These are phyloP conservation scores for Phenacoccus solenopsis DNA, from an alignment of 1,140 invertebrate species.

Conservation along the genomic window DNA sequence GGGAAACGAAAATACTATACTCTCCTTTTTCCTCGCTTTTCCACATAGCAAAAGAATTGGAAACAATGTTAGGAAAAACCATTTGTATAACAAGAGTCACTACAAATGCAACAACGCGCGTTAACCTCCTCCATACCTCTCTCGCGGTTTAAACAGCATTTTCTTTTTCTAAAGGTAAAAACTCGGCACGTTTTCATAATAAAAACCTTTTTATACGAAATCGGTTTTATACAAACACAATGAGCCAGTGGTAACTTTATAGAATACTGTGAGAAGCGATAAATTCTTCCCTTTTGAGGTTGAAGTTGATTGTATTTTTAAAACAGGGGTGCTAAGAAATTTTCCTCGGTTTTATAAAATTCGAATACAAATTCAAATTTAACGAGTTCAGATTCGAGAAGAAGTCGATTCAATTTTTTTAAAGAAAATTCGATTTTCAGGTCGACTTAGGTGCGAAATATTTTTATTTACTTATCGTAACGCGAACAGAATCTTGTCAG, in stretches of 20 bases:
- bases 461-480: too few species aligned
- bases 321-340: not conserved
- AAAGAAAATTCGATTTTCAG: too few species aligned
- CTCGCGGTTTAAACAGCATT: not conserved
- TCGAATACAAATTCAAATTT: too few species aligned
- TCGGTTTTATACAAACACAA: conserved; percentile 16
- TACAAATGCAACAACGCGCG: conserved; percentile 15
- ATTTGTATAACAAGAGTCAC: conserved; percentile 16
- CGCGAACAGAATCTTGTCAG: too few species aligned
- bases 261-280: conserved; percentile 12
- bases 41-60: not conserved
- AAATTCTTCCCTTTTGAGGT: conserved; percentile 15
- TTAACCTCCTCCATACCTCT: not conserved
- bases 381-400: too few species aligned
- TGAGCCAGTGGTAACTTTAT: conserved; percentile 9
- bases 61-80: conserved; percentile 16
- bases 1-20: not conserved
- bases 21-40: not conserved
- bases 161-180: not conserved
- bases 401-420: too few species aligned
- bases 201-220: conserved; percentile 13
- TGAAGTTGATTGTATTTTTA: conserved; percentile 14
- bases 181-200: conserved; percentile 13
- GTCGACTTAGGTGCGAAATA: too few species aligned
- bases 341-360: too few species aligned